Percentiles rank a stretch among this genome's conserved stretches.
These are phyloP conservation scores for Jaculus jaculus DNA, from an alignment of 2,113 vertebrate species.

Conservation along the genomic window DNA sequence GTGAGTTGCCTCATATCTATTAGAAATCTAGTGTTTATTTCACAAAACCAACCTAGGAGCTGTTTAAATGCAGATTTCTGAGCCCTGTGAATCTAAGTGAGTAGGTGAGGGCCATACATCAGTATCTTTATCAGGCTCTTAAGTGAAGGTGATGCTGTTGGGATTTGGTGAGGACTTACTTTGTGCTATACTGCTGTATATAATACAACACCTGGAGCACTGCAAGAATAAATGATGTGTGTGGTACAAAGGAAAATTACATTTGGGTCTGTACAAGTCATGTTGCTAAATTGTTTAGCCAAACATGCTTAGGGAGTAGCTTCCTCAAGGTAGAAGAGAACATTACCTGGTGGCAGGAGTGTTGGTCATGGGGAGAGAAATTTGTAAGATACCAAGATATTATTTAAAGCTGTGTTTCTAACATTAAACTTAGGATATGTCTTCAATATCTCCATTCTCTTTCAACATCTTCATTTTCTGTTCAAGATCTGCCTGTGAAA, in stretches of 20 bases:
- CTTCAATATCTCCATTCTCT: neutral
- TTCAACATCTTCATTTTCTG: neutral
- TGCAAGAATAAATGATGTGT: neutral
- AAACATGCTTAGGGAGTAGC: neutral
- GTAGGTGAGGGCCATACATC: neutral
- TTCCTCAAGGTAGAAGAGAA: neutral
- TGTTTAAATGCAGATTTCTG: neutral
- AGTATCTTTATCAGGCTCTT: neutral
- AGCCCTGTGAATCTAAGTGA: neutral
- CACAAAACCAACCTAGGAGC: neutral
- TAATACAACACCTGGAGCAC: neutral
- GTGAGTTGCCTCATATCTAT: neutral
- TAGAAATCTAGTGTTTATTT: neutral
- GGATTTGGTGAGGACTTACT: rapidly evolving
- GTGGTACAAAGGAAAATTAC: neutral
- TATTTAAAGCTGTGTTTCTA: neutral
- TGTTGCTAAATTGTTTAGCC: neutral
- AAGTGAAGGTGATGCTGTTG: neutral
- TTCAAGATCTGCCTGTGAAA: neutral
- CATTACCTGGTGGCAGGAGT: neutral
- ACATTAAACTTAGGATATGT: neutral
- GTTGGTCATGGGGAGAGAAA: neutral
- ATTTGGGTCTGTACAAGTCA: neutral
- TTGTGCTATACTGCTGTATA: neutral
- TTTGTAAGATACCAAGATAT: neutral